Conservation (phyloP, 2,797 vertebrate genomes). For the Mus caroli region DNA sequence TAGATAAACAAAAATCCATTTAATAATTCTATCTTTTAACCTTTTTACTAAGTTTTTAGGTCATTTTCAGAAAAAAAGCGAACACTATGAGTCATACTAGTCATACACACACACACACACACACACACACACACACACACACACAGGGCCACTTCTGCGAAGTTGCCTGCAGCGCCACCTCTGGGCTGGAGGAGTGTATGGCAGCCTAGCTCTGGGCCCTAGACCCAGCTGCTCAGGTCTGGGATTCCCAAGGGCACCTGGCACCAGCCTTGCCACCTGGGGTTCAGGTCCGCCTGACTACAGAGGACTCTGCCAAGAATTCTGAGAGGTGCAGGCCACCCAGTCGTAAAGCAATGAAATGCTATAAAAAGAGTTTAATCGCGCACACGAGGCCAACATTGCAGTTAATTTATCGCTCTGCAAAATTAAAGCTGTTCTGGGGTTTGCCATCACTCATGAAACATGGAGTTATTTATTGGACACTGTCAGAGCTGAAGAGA, state of each 20-base stretch:
- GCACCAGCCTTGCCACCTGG: not conserved
- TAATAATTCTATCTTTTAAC: not conserved
- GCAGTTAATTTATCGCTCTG: conserved; percentile 52
- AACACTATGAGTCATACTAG: not conserved
- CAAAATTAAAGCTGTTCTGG: conserved; percentile 48
- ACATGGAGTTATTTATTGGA: conserved; percentile 54
- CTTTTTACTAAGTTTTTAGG: not conserved
- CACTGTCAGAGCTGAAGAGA: conserved; percentile 24
- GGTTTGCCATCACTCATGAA: not conserved
- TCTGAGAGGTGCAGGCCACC: not conserved
- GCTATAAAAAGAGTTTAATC: conserved; percentile 55
- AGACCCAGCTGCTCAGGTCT: not conserved
- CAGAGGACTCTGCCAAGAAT: not conserved
- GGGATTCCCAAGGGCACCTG: rapidly evolving
- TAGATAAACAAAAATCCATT: not conserved
- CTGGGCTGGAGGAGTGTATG: not conserved
- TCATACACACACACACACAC: no score
- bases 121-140: no score
- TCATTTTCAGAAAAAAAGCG: not conserved
- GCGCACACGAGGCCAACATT: not conserved
- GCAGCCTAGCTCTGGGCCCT: rapidly evolving
- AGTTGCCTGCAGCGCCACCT: not conserved
- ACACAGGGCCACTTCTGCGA: rapidly evolving
- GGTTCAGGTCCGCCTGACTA: not conserved
- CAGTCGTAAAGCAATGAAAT: not conserved